Percentiles rank a stretch among this genome's conserved stretches.
phyloP scores from a whole-genome alignment of 92 coral and sea anemone species.

The Parazoanthus darwini region DNA sequence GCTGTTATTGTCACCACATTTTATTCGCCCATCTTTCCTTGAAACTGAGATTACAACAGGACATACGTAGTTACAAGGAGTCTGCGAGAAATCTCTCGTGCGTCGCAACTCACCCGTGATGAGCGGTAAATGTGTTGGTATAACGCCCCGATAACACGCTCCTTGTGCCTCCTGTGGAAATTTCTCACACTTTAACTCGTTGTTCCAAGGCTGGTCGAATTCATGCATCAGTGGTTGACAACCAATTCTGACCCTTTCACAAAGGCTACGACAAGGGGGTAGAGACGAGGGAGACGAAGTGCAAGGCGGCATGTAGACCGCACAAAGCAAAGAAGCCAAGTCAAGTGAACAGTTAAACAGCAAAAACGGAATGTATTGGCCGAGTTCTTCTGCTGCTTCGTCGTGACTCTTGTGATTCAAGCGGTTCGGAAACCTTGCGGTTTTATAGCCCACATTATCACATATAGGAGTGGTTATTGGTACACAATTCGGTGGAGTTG shows the following conservation, averaged over 20 bases:
- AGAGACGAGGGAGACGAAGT: neutral
- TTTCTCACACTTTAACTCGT: slow-evolving; percentile 23
- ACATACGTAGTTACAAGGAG: neutral
- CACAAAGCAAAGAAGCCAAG: slow-evolving; percentile 21
- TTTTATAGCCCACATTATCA: slow-evolving; percentile 17
- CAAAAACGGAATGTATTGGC: slow-evolving; percentile 20
- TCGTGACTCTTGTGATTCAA: slow-evolving; percentile 25
- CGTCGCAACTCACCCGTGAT: neutral
- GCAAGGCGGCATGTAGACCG: slow-evolving; percentile 30
- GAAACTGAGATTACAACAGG: neutral
- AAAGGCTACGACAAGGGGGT: slow-evolving; percentile 28
- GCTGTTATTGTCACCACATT: neutral
- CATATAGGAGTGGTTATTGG: slow-evolving; percentile 31
- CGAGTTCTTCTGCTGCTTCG: slow-evolving; percentile 25
- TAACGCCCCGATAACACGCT: slow-evolving; percentile 13
- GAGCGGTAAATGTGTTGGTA: neutral
- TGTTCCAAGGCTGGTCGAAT: slow-evolving; percentile 22
- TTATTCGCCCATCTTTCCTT: neutral
- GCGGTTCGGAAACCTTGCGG: slow-evolving; percentile 26
- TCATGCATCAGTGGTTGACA: slow-evolving; percentile 31
- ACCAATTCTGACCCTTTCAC: slow-evolving; percentile 15
- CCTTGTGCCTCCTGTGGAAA: slow-evolving; percentile 4
- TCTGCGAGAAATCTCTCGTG: neutral
- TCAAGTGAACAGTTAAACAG: slow-evolving; percentile 32
- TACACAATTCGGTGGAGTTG: slow-evolving; percentile 6